Evolutionary conservation across 2,113 vertebrate species (phyloP).

Genomic region (Hystrix cristata): DNA sequence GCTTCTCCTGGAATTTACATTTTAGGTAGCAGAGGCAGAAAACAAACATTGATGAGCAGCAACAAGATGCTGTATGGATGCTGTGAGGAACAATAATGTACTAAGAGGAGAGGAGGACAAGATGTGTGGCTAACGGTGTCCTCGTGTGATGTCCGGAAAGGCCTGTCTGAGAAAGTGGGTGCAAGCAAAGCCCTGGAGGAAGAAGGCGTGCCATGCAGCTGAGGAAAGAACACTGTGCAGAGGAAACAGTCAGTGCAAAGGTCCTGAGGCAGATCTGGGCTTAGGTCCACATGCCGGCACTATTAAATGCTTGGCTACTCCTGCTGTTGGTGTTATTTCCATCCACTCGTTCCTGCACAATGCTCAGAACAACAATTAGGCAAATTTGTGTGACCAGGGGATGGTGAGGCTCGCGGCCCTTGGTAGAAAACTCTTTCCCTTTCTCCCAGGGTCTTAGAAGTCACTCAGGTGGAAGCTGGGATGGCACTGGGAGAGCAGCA

Average conservation of each 20-base stretch:
- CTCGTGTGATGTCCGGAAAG: rapidly evolving
- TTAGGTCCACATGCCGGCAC: rapidly evolving
- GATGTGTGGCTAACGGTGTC: rapidly evolving
- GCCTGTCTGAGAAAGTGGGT: background rate
- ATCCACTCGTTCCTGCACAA: rapidly evolving
- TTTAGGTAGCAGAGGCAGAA: background rate
- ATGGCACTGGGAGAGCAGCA: too few relatives aligned
- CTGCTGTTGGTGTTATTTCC: too few relatives aligned
- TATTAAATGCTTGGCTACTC: background rate
- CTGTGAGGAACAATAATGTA: background rate
- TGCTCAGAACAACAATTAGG: background rate
- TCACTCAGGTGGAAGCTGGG: background rate
- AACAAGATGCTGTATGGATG: background rate
- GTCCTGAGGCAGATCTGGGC: background rate
- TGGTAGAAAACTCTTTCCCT: background rate
- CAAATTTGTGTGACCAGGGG: rapidly evolving
- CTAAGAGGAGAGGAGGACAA: rapidly evolving
- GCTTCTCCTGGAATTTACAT: background rate
- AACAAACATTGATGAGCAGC: background rate
- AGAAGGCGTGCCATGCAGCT: background rate
- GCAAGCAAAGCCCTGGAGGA: background rate
- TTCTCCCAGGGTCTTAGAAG: background rate
- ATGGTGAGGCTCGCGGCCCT: rapidly evolving
- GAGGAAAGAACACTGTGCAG: background rate
- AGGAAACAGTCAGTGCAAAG: background rate